Conservation (phyloP, 2,888 invertebrate species). For the Cinara cedri region DNA sequence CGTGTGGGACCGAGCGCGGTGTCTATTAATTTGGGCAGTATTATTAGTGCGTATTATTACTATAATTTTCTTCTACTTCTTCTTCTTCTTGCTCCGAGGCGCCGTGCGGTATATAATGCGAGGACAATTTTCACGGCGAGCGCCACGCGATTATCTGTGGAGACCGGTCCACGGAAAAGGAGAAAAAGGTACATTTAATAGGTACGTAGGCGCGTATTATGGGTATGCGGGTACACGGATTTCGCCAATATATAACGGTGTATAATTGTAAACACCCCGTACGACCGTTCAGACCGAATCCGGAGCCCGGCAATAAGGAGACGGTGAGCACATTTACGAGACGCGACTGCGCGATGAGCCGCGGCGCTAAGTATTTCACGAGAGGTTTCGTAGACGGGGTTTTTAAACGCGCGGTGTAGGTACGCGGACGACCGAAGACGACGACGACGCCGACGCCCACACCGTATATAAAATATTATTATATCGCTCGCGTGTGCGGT, state of each 20-base stretch:
- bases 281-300: background rate
- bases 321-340: background rate
- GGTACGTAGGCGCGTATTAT: background rate
- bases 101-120: slow-evolving; percentile 35
- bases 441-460: slow-evolving; percentile 23
- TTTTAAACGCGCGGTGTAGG: slow-evolving; percentile 19
- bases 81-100: background rate
- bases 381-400: slow-evolving; percentile 10
- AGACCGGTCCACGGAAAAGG: background rate
- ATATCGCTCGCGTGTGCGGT: slow-evolving; percentile 12
- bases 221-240: background rate
- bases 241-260: slow-evolving; percentile 36
- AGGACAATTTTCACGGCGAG: slow-evolving; percentile 44
- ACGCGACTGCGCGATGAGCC: background rate
- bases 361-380: no score
- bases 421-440: background rate
- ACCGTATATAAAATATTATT: background rate
- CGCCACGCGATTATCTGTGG: no score
- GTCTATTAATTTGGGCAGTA: slow-evolving; percentile 49
- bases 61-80: background rate
- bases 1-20: background rate
- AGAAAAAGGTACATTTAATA: background rate
- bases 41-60: slow-evolving; percentile 20
- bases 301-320: no score
- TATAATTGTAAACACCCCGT: background rate